Evolutionary conservation across 2,113 vertebrate species (phyloP).

Genomic region (Chascanopsetta lugubris): DNA sequence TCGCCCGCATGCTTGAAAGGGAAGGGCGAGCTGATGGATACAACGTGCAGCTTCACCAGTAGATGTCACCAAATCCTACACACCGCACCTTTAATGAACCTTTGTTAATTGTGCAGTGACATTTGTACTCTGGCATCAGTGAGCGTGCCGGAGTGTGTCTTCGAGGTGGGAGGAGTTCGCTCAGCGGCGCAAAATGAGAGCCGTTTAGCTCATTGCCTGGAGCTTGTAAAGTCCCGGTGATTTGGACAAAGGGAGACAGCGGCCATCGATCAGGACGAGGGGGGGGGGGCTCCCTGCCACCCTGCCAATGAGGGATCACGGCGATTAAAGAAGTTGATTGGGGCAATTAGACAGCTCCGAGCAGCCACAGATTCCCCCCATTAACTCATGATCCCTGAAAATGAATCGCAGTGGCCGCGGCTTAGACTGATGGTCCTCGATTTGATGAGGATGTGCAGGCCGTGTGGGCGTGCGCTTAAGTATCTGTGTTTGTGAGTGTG

Average conservation of each 20-base stretch:
- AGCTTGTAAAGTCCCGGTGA: constrained; percentile 25
- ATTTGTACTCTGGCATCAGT: constrained; percentile 16
- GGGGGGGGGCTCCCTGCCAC: constrained; percentile 17
- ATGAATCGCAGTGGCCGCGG: constrained; percentile 50
- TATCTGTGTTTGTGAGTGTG: background rate
- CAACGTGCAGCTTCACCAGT: no score
- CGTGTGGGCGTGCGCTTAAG: background rate
- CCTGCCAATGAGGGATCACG: constrained; percentile 64
- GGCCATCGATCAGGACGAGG: constrained; percentile 42
- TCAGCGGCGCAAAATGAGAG: constrained; percentile 32
- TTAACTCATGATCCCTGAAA: constrained; percentile 58
- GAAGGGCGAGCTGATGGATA: no score
- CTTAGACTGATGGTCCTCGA: constrained; percentile 55
- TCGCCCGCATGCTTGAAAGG: no score
- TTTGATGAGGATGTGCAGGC: constrained; percentile 32
- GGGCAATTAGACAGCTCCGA: constrained; percentile 68
- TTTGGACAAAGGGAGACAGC: constrained; percentile 12
- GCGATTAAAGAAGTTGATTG: constrained; percentile 71
- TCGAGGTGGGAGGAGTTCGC: constrained; percentile 3
- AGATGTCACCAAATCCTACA: no score
- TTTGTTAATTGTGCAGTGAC: background rate
- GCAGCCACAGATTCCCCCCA: constrained; percentile 44
- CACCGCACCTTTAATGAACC: no score
- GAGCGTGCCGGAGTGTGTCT: background rate
- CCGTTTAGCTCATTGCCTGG: constrained; percentile 34